phyloP scores from a whole-genome alignment of 2,888 invertebrate genomes.

The Neoitamus cyanurus region DNA sequence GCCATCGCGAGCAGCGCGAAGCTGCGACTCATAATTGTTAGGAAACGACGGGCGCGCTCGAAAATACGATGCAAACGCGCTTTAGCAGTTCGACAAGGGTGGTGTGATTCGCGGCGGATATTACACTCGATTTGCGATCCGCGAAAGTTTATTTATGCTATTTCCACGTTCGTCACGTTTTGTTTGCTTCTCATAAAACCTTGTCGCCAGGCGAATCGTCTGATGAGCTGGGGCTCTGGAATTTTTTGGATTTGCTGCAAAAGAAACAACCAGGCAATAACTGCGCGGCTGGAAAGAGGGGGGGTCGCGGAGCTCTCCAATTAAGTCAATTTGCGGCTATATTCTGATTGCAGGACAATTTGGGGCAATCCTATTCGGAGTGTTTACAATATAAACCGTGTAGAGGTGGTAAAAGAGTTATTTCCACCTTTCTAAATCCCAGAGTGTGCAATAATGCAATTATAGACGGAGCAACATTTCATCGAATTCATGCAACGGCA shows the following conservation, averaged over 20 bases:
- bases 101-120: background rate
- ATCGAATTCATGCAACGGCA: background rate
- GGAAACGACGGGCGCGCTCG: background rate
- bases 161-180: conserved; percentile 39
- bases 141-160: conserved; percentile 20
- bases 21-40: background rate
- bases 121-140: background rate
- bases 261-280: background rate
- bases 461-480: background rate
- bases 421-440: background rate
- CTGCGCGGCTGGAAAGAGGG: background rate
- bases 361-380: background rate
- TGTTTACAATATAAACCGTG: background rate
- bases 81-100: background rate
- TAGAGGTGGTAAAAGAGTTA: background rate
- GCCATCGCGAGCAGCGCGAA: background rate
- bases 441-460: background rate
- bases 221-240: background rate
- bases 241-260: background rate
- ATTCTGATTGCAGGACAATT: background rate
- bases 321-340: background rate
- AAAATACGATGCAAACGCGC: background rate
- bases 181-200: conserved; percentile 22
- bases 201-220: conserved; percentile 11
- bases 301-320: background rate